A percentile compares a stretch with the other conserved stretches of the same genome.
Evolutionary conservation across 2,113 vertebrate species (phyloP).

Genomic region (Parotia lawesii): DNA sequence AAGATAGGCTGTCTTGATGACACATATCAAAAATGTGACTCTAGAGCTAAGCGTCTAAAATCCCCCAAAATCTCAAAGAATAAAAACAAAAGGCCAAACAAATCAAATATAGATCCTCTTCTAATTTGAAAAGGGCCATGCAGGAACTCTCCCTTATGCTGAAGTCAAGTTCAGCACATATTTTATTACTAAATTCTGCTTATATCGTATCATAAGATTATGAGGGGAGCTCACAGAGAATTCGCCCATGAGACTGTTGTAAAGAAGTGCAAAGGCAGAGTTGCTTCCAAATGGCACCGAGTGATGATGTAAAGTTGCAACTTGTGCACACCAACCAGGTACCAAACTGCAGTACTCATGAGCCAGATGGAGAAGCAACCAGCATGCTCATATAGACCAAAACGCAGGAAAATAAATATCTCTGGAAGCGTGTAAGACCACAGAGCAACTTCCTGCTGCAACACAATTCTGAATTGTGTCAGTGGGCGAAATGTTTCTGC

Average conservation of each 20-base stretch:
- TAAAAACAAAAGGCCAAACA: background rate
- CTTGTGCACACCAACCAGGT: background rate
- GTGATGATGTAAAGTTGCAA: background rate
- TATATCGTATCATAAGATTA: background rate
- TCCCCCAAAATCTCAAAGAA: background rate
- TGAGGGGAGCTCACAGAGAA: background rate
- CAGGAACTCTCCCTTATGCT: background rate
- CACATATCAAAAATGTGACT: background rate
- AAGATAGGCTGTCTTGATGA: background rate
- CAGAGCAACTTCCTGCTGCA: background rate
- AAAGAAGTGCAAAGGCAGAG: background rate
- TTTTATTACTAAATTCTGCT: background rate
- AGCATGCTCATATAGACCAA: background rate
- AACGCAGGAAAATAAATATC: background rate
- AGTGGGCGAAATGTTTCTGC: rapidly evolving
- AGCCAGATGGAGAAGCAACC: background rate
- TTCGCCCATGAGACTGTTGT: background rate
- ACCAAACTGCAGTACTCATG: background rate
- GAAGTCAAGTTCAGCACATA: background rate
- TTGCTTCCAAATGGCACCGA: background rate
- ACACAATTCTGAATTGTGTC: background rate
- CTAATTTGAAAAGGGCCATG: background rate
- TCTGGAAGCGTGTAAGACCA: background rate
- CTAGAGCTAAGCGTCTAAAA: background rate
- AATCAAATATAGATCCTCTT: background rate